Evolutionary conservation across 2,888 invertebrate species (phyloP).

Genomic region (Lasioglossum malachurum): DNA sequence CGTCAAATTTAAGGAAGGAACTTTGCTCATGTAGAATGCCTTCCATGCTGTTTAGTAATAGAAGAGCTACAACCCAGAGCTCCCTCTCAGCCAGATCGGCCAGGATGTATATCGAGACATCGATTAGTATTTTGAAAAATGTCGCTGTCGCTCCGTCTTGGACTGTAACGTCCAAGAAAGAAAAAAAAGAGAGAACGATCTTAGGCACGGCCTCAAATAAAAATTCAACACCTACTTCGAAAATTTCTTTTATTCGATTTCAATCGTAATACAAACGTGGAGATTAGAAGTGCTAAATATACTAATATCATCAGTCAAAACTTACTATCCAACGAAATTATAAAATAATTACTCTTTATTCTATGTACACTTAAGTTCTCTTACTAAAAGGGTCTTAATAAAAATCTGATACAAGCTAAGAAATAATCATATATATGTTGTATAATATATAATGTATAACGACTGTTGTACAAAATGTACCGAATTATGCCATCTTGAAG

Average conservation of each 20-base stretch:
- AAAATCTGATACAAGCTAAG: background rate
- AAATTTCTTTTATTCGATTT: conserved; percentile 33
- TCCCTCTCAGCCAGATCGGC: conserved; percentile 71
- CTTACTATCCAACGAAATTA: background rate
- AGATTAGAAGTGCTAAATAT: background rate
- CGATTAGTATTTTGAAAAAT: conserved; percentile 65
- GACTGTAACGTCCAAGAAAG: conserved; percentile 71
- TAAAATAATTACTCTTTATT: background rate
- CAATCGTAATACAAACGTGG: conserved; percentile 31
- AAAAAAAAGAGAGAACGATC: conserved; percentile 31
- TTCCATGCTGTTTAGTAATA: conserved; percentile 64
- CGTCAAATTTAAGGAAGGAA: conserved; percentile 63
- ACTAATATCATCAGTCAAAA: background rate
- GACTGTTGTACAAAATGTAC: background rate
- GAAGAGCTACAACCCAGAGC: conserved; percentile 75
- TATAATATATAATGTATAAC: background rate
- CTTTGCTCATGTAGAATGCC: conserved; percentile 46
- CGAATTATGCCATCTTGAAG: background rate
- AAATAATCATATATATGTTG: background rate
- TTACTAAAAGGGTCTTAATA: background rate
- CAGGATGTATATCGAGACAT: conserved; percentile 70
- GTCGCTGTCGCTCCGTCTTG: conserved; percentile 57
- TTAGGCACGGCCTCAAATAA: conserved; percentile 41
- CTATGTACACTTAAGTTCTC: background rate
- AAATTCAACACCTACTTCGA: conserved; percentile 23